Conservation (phyloP, 2,888 invertebrate genomes). For the Lathronympha strigana region DNA sequence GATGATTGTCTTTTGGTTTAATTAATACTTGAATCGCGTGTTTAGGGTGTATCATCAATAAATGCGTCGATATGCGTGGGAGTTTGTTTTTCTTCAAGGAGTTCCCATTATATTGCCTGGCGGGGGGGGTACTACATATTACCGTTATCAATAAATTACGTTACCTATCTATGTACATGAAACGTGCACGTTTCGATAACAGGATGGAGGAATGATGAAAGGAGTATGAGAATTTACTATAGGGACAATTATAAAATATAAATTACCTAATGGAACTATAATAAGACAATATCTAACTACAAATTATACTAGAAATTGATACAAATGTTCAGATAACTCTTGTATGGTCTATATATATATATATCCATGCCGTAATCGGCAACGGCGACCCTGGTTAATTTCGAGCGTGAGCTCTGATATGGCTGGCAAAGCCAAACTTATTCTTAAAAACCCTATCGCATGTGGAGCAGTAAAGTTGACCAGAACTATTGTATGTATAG, state of each 20-base stretch:
- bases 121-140: constrained; percentile 33
- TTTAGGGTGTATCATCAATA: constrained; percentile 3
- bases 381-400: too few species aligned
- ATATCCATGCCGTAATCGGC: too few species aligned
- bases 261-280: background rate
- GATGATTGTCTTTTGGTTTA: constrained; percentile 2
- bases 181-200: constrained; percentile 13
- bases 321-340: too few species aligned
- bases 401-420: too few species aligned
- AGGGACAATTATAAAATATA: background rate
- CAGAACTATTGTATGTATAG: too few species aligned
- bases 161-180: background rate
- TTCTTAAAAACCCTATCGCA: too few species aligned
- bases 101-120: constrained; percentile 7
- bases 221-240: constrained; percentile 6
- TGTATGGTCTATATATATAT: too few species aligned
- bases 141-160: constrained; percentile 26
- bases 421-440: too few species aligned
- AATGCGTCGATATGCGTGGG: background rate
- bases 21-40: background rate
- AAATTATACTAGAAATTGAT: too few species aligned
- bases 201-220: constrained; percentile 35
- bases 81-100: constrained; percentile 7
- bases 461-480: too few species aligned
- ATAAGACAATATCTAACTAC: too few species aligned